These are phyloP conservation scores for Rhizomys pruinosus DNA, from an alignment of 2,113 vertebrate genomes.

Conservation along the genomic window DNA sequence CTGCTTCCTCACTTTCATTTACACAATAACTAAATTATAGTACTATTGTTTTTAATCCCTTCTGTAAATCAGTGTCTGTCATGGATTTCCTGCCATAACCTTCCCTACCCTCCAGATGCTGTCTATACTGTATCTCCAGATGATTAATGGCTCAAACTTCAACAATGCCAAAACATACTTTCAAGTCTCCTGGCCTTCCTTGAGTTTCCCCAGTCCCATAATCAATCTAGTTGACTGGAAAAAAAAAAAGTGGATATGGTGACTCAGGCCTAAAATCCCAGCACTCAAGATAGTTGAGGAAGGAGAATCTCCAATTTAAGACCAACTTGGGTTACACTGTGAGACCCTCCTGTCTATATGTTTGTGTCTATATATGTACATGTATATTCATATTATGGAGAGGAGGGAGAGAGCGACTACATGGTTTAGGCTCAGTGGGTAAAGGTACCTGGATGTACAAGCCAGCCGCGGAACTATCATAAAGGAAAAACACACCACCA, in stretches of 20 bases:
- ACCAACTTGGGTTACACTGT: not conserved
- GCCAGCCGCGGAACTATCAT: no score
- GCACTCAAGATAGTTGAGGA: not conserved
- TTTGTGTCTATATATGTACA: not conserved
- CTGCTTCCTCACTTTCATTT: not conserved
- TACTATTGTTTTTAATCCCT: not conserved
- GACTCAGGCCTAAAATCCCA: not conserved
- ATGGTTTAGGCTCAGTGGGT: not conserved
- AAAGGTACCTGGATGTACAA: not conserved
- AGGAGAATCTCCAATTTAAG: not conserved
- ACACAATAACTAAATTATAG: not conserved
- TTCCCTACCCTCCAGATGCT: not conserved
- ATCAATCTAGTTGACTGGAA: not conserved
- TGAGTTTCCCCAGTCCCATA: not conserved
- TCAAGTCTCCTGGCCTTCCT: not conserved
- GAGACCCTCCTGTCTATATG: not conserved
- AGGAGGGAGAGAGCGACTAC: not conserved
- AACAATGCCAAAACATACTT: not conserved
- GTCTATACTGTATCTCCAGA: not conserved
- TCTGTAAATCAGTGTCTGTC: not conserved
- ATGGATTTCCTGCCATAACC: not conserved
- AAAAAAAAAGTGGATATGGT: not conserved
- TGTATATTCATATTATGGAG: no score
- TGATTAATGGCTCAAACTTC: not conserved
- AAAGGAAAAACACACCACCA: not conserved